Conservation (phyloP, 2,888 invertebrate species). For the Eupithecia dodoneata region DNA sequence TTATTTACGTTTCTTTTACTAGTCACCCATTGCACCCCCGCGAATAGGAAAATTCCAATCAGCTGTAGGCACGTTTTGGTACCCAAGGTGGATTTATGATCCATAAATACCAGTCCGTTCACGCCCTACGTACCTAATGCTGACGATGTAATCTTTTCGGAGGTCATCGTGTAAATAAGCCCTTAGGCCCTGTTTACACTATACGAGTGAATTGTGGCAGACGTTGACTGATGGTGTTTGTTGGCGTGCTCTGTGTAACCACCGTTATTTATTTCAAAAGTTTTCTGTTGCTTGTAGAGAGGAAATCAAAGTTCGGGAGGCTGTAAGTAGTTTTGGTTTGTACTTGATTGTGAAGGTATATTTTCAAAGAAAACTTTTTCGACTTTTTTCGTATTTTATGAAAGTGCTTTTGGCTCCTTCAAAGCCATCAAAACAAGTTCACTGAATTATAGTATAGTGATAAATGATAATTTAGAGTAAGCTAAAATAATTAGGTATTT, state of each 20-base stretch:
- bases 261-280: slow-evolving; percentile 55
- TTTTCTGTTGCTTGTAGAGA: slow-evolving; percentile 37
- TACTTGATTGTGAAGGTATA: slow-evolving; percentile 10
- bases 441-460: neutral
- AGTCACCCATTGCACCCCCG: neutral
- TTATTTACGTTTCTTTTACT: neutral
- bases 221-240: slow-evolving; percentile 71
- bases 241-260: slow-evolving; percentile 47
- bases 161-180: slow-evolving; percentile 50
- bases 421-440: neutral
- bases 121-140: slow-evolving; percentile 7
- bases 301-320: slow-evolving; percentile 26
- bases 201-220: slow-evolving; percentile 61
- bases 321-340: slow-evolving; percentile 31
- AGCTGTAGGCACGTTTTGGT: slow-evolving; percentile 7
- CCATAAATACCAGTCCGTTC: slow-evolving; percentile 12
- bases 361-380: neutral
- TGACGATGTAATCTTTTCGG: slow-evolving; percentile 20
- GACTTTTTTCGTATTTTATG: neutral
- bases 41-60: slow-evolving; percentile 1
- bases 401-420: neutral
- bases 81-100: slow-evolving; percentile 15
- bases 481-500: neutral
- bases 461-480: neutral
- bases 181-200: slow-evolving; percentile 60